Conservation (phyloP, 2,888 invertebrate genomes). For the Protophormia terraenovae region DNA sequence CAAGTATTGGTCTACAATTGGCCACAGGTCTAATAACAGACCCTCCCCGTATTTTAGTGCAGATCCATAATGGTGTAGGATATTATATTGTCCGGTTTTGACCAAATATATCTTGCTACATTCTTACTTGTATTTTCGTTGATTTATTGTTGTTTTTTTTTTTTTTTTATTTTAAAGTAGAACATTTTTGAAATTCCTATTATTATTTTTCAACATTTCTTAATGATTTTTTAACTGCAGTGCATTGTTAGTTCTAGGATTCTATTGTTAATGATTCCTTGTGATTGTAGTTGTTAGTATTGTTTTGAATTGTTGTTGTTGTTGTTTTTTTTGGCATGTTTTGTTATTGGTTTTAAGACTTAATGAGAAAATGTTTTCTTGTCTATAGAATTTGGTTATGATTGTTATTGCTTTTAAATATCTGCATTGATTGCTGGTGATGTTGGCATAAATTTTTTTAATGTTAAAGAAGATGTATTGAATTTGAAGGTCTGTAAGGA, state of each 20-base stretch:
- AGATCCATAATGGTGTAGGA: too few relatives aligned
- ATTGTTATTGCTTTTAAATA: background rate
- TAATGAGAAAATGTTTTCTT: conserved; percentile 10
- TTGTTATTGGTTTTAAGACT: background rate
- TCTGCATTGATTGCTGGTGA: background rate
- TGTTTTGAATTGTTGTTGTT: background rate
- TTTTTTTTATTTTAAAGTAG: background rate
- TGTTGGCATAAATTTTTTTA: background rate
- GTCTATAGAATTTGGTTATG: background rate
- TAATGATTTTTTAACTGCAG: conserved; percentile 45
- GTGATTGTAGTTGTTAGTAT: background rate
- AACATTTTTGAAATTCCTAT: background rate
- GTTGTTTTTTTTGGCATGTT: background rate
- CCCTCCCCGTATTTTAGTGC: too few relatives aligned
- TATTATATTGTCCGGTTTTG: too few relatives aligned
- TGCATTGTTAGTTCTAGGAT: background rate
- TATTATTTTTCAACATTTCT: background rate
- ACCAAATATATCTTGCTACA: too few relatives aligned
- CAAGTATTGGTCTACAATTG: too few relatives aligned
- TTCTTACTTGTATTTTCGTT: too few relatives aligned
- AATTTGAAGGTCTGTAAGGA: background rate
- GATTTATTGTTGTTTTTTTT: background rate
- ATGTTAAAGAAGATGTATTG: background rate
- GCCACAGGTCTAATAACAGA: too few relatives aligned
- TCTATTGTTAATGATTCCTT: conserved; percentile 2